Conservation (phyloP, 2,113 vertebrate species). For the Dromas ardeola region DNA sequence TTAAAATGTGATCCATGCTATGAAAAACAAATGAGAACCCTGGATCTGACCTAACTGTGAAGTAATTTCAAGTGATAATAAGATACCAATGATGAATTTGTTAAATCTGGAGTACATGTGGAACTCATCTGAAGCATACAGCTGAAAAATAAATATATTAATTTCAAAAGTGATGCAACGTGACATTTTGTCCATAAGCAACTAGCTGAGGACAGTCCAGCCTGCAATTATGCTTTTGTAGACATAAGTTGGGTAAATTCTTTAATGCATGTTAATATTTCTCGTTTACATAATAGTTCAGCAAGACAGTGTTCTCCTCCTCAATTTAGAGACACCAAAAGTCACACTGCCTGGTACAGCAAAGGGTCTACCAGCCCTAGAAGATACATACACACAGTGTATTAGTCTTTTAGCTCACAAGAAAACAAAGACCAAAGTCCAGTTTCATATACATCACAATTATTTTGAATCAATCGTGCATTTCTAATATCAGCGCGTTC, state of each 20-base stretch:
- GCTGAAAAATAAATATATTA: neutral
- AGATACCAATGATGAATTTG: slow-evolving; percentile 37
- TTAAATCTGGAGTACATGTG: slow-evolving; percentile 52
- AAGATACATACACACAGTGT: neutral
- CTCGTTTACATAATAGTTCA: neutral
- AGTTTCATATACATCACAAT: neutral
- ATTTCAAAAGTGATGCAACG: slow-evolving; percentile 10
- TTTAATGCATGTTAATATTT: neutral
- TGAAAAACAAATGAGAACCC: slow-evolving; percentile 33
- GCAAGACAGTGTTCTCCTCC: neutral
- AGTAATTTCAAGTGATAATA: slow-evolving; percentile 44
- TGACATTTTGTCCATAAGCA: slow-evolving; percentile 9
- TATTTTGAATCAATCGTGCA: neutral
- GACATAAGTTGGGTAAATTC: neutral
- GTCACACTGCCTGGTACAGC: neutral
- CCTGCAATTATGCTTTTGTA: neutral
- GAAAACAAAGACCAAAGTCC: neutral
- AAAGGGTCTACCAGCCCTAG: neutral
- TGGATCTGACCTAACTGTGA: slow-evolving; percentile 3
- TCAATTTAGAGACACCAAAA: neutral
- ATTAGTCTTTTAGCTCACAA: neutral
- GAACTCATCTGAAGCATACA: slow-evolving; percentile 39
- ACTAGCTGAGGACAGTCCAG: neutral
- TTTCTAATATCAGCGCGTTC: neutral
- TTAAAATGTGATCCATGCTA: slow-evolving; percentile 11